Percentiles rank a stretch among this genome's conserved stretches.
phyloP scores from a whole-genome alignment of 2,888 invertebrate species.

The Cheilosia vernalis region DNA sequence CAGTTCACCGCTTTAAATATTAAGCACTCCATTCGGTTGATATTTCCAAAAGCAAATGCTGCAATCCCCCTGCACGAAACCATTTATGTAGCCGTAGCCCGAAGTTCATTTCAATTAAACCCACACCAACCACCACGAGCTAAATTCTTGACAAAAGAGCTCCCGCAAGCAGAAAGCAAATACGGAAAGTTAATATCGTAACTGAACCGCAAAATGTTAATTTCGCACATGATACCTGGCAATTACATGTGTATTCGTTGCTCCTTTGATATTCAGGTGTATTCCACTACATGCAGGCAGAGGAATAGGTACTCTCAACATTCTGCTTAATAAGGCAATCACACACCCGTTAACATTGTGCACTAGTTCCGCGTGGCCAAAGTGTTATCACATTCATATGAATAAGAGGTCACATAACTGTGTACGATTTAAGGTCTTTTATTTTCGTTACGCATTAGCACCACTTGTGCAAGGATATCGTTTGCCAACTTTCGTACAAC shows the following conservation, averaged over 20 bases:
- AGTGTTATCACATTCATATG: conserved; percentile 39
- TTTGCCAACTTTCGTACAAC: conserved; percentile 6
- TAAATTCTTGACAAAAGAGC: not conserved
- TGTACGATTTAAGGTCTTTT: not conserved
- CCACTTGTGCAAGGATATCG: conserved; percentile 6
- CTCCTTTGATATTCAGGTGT: conserved; percentile 32
- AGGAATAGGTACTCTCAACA: no score
- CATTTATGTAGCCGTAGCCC: not conserved
- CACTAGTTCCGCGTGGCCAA: conserved; percentile 48
- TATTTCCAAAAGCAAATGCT: conserved; percentile 7
- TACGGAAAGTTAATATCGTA: conserved; percentile 36
- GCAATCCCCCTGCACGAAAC: not conserved
- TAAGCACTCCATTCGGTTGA: conserved; percentile 8
- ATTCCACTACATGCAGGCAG: not conserved
- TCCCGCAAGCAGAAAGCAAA: conserved; percentile 1
- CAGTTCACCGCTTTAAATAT: no score
- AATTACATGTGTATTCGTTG: conserved; percentile 24
- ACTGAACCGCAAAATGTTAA: conserved; percentile 51
- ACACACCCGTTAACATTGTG: conserved; percentile 24
- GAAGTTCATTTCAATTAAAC: conserved; percentile 14
- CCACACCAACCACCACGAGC: not conserved
- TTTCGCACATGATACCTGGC: conserved; percentile 34
- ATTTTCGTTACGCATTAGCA: conserved; percentile 19
- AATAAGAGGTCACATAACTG: conserved; percentile 8
- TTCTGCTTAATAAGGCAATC: conserved; percentile 9